These are phyloP conservation scores for Lycorma delicatula DNA, from an alignment of 1,140 invertebrate genomes.

Conservation along the genomic window DNA sequence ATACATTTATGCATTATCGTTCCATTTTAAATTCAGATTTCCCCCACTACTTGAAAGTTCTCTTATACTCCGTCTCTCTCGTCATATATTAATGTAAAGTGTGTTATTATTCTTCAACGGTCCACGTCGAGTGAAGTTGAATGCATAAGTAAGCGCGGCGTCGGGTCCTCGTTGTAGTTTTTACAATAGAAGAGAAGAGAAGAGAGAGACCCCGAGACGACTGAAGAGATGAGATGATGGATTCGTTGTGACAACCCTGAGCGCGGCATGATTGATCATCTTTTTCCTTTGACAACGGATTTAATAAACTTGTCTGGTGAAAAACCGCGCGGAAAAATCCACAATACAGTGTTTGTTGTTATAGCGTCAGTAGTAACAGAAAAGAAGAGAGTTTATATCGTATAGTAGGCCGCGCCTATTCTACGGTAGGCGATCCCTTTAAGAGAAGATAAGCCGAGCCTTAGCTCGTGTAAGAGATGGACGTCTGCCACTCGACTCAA, in stretches of 20 bases:
- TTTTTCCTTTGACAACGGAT: not conserved
- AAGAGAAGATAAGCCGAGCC: no score
- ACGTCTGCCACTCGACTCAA: no score
- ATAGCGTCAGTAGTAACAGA: no score
- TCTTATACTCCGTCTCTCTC: no score
- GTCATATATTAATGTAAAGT: conserved; percentile 43
- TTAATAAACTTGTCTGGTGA: conserved; percentile 4
- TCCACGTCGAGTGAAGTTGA: conserved; percentile 41
- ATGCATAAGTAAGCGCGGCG: conserved; percentile 44
- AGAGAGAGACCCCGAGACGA: not conserved
- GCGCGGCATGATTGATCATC: not conserved
- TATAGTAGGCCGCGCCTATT: no score
- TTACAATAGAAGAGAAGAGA: conserved; percentile 42
- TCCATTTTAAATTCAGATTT: conserved; percentile 33
- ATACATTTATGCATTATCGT: conserved; percentile 30
- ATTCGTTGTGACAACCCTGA: not conserved
- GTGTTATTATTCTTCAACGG: conserved; percentile 45
- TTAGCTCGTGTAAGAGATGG: no score
- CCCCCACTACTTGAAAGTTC: conserved; percentile 33
- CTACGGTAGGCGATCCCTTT: no score
- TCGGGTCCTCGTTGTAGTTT: conserved; percentile 35
- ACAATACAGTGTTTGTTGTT: no score
- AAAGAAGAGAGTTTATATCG: no score
- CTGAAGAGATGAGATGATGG: conserved; percentile 2
- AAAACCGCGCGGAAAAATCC: conserved; percentile 4